These are phyloP conservation scores for Leptarthrus brevirostris DNA, from an alignment of 2,888 invertebrate genomes.

Conservation along the genomic window DNA sequence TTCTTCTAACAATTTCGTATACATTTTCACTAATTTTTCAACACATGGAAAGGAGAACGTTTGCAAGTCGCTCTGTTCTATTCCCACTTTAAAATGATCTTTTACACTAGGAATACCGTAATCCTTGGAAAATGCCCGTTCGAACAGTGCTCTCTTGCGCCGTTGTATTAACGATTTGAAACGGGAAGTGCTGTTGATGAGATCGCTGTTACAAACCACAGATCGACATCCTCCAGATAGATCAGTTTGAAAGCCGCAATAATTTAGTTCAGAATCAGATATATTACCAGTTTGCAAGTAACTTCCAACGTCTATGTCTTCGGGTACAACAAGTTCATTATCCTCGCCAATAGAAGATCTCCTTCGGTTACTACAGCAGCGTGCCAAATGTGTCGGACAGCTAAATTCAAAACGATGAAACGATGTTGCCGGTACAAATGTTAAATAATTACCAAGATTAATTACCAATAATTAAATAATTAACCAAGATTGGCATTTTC, in stretches of 20 bases:
- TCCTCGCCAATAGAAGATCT: not conserved
- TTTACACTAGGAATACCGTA: not conserved
- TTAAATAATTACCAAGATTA: conserved; percentile 57
- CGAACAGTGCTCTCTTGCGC: conserved; percentile 13
- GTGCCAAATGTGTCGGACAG: conserved; percentile 29
- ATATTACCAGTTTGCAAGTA: too few relatives aligned
- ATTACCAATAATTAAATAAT: too few relatives aligned
- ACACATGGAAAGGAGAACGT: conserved; percentile 56
- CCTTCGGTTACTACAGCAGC: conserved; percentile 8
- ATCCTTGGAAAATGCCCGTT: conserved; percentile 10
- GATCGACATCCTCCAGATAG: not conserved
- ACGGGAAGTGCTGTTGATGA: not conserved
- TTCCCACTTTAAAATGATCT: not conserved
- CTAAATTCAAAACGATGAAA: conserved; percentile 29
- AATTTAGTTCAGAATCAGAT: not conserved
- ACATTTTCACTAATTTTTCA: conserved; percentile 57
- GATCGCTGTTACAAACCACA: not conserved
- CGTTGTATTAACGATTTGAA: conserved; percentile 27
- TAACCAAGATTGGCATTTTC: too few relatives aligned
- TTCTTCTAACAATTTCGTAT: conserved; percentile 56
- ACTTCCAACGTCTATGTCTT: too few relatives aligned
- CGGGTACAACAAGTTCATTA: too few relatives aligned
- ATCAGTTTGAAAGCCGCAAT: not conserved
- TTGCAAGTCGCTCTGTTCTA: not conserved
- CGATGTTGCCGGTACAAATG: conserved; percentile 56